A percentile compares a stretch with the other conserved stretches of the same genome.
These are phyloP conservation scores for Actinostola sp. DNA, from an alignment of 92 coral and sea anemone species.

Conservation along the genomic window DNA sequence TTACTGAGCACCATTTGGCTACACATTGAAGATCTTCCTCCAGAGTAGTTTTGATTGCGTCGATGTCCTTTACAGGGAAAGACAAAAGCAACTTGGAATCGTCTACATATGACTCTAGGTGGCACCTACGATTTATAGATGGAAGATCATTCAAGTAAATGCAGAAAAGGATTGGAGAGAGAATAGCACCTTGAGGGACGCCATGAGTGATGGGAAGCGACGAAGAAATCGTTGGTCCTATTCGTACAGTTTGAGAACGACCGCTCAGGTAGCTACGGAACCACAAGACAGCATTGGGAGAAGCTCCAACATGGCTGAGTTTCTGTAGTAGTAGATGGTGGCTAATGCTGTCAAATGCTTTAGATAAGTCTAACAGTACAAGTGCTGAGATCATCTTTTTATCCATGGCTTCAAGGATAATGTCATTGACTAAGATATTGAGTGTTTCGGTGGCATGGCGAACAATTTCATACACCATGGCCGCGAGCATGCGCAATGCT, in stretches of 20 bases:
- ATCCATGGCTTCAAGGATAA: conserved; percentile 36
- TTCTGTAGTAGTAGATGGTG: conserved; percentile 23
- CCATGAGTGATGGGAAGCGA: conserved; percentile 58
- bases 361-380: conserved; percentile 24
- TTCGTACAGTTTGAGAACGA: conserved; percentile 40
- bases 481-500: too few relatives aligned
- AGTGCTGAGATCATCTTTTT: conserved; percentile 30
- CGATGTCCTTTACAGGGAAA: conserved; percentile 36
- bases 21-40: conserved; percentile 55
- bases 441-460: conserved; percentile 46
- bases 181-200: conserved; percentile 61
- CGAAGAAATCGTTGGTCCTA: conserved; percentile 41
- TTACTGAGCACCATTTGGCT: conserved; percentile 60
- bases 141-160: conserved; percentile 53
- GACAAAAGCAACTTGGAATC: conserved; percentile 60
- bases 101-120: conserved; percentile 65
- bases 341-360: conserved; percentile 48
- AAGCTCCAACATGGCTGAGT: not conserved
- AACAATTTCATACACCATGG: too few relatives aligned
- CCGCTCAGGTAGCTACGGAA: conserved; percentile 45
- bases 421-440: conserved; percentile 11
- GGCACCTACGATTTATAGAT: conserved; percentile 13
- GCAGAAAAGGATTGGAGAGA: conserved; percentile 60
- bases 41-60: conserved; percentile 8
- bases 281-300: conserved; percentile 9